These are phyloP conservation scores for Liolophura sinensis DNA, from an alignment of 1,140 invertebrate genomes.

Conservation along the genomic window DNA sequence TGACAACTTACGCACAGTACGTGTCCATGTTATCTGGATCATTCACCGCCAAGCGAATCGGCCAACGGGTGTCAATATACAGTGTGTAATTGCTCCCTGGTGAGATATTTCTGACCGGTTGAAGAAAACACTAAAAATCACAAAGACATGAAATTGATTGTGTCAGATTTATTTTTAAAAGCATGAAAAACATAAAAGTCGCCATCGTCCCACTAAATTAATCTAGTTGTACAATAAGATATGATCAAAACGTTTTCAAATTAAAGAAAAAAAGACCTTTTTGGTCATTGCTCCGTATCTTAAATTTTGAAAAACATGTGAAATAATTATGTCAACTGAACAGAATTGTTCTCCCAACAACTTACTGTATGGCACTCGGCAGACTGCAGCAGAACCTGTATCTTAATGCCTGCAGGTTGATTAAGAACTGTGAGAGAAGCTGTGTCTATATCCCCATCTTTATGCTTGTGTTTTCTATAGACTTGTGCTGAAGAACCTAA, in stretches of 20 bases:
- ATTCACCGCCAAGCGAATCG: slow-evolving; percentile 20
- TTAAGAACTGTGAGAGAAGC: slow-evolving; percentile 22
- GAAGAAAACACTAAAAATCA: slow-evolving; percentile 27
- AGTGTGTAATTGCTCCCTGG: slow-evolving; percentile 21
- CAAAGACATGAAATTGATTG: background rate
- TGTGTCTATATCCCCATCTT: slow-evolving; percentile 22
- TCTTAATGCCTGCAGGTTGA: slow-evolving; percentile 3
- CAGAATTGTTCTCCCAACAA: too few relatives aligned
- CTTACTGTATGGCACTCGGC: slow-evolving; percentile 32
- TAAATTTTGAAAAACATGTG: slow-evolving; percentile 2
- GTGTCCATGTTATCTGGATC: slow-evolving; percentile 1
- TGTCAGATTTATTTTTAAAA: too few relatives aligned
- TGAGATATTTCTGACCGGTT: slow-evolving; percentile 5
- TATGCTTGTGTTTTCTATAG: too few relatives aligned
- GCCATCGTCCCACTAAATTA: too few relatives aligned
- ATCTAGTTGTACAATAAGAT: too few relatives aligned
- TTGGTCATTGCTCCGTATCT: background rate
- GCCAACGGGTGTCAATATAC: slow-evolving; percentile 33
- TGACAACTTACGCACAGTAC: slow-evolving; percentile 6
- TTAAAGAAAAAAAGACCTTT: background rate
- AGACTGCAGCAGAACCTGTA: slow-evolving; percentile 20
- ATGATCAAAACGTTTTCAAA: too few relatives aligned
- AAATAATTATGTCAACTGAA: too few relatives aligned
- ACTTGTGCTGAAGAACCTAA: too few relatives aligned
- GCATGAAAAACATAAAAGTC: too few relatives aligned